Conservation (phyloP, 2,113 vertebrate genomes). For the Glareola pratincola region DNA sequence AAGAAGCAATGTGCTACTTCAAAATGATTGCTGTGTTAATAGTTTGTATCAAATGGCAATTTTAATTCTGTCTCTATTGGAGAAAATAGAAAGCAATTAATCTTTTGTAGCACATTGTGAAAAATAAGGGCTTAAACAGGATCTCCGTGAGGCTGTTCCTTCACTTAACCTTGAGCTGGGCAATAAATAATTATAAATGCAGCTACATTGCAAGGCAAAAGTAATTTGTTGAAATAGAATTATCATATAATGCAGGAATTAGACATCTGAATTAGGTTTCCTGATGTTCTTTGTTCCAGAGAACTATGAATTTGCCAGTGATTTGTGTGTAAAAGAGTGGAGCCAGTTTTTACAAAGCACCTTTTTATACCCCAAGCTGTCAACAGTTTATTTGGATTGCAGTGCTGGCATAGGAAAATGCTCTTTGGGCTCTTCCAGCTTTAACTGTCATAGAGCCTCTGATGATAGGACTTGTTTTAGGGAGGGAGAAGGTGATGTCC, state of each 20-base stretch:
- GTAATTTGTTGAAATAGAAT: conserved; percentile 40
- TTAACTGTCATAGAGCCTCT: neutral
- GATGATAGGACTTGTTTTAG: neutral
- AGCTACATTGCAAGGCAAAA: neutral
- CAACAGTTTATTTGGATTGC: neutral
- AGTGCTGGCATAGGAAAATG: neutral
- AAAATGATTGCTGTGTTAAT: neutral
- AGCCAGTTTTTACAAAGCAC: neutral
- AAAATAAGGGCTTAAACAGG: conserved; percentile 13
- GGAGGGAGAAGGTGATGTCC: neutral
- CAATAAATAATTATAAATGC: conserved; percentile 51
- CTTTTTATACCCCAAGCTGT: neutral
- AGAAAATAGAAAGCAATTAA: conserved; percentile 46
- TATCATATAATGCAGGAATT: conserved; percentile 30
- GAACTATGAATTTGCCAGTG: neutral
- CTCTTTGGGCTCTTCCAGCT: neutral
- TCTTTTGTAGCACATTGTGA: conserved; percentile 9
- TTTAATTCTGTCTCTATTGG: neutral
- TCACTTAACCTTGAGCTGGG: conserved; percentile 41
- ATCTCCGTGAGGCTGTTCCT: conserved; percentile 15
- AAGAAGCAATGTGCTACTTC: neutral
- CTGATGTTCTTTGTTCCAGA: neutral
- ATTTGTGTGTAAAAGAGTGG: neutral
- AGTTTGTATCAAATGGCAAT: conserved; percentile 16
- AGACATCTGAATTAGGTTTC: conserved; percentile 8